Percentiles rank a stretch among this genome's conserved stretches.
These are phyloP conservation scores for Odocoileus hemionus DNA, from an alignment of 2,113 vertebrate genomes.

Conservation along the genomic window DNA sequence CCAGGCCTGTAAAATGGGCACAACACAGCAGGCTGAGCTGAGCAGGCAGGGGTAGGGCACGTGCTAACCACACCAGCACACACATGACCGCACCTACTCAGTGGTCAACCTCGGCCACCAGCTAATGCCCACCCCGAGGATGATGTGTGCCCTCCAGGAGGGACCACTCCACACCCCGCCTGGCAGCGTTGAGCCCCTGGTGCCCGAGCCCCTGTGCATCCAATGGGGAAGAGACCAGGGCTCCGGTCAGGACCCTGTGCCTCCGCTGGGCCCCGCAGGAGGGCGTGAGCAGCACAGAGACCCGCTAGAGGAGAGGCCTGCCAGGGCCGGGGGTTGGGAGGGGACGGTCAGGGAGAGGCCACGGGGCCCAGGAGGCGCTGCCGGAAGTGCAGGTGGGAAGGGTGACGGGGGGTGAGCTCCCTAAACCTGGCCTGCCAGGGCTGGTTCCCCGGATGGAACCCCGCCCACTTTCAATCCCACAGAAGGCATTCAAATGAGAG, in stretches of 20 bases:
- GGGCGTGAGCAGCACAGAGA: neutral
- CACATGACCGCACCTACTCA: rapidly evolving
- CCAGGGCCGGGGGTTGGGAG: rapidly evolving
- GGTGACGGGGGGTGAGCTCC: neutral
- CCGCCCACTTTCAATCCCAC: neutral
- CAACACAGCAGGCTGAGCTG: no score
- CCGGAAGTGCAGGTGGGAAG: rapidly evolving
- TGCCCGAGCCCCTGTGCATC: neutral
- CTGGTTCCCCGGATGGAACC: neutral
- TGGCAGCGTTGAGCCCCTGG: neutral
- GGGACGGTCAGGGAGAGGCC: neutral
- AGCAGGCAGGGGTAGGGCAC: rapidly evolving
- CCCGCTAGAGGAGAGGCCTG: neutral
- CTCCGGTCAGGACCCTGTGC: neutral
- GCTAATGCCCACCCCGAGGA: neutral
- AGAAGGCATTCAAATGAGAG: slow-evolving; percentile 68
- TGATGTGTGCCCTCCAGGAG: rapidly evolving
- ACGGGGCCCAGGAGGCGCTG: neutral
- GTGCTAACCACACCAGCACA: rapidly evolving
- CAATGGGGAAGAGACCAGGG: rapidly evolving
- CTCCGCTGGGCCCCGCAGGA: neutral
- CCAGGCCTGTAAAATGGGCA: neutral
- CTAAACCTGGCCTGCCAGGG: neutral
- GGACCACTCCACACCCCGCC: no score
- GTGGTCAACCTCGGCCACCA: rapidly evolving